phyloP scores from a whole-genome alignment of 2,113 vertebrate genomes.

The Tragulus kanchil region DNA sequence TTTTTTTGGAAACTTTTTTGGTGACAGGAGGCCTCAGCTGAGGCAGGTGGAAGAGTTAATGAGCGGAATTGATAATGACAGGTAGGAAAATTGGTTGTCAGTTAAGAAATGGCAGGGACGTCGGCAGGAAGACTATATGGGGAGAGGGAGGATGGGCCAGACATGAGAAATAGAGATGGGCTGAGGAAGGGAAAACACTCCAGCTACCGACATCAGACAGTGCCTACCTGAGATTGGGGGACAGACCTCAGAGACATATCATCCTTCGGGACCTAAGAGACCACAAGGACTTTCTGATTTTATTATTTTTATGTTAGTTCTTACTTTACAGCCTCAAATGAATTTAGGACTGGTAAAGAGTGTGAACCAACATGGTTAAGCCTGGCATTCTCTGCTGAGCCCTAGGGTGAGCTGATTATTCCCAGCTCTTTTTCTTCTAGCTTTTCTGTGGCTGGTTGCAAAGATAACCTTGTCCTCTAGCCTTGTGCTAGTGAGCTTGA shows the following conservation, averaged over 20 bases:
- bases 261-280: background rate
- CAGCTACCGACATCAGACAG: background rate
- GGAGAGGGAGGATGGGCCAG: background rate
- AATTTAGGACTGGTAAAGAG: background rate
- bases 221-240: background rate
- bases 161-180: background rate
- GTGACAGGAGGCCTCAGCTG: background rate
- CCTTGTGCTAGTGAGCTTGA: background rate
- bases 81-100: constrained; percentile 76
- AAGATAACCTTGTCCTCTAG: background rate
- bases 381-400: background rate
- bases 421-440: background rate
- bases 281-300: background rate
- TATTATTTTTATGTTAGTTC: constrained; percentile 35
- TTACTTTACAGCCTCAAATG: constrained; percentile 25
- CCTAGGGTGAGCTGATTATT: background rate
- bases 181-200: fast-evolving
- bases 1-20: constrained; percentile 69
- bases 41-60: constrained; percentile 75
- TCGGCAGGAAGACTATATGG: background rate
- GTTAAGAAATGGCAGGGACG: constrained; percentile 40
- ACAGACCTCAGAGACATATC: background rate
- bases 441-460: background rate
- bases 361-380: background rate
- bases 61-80: constrained; percentile 77